Base-by-base conservation (phyloP, 1,140 invertebrate species). In the Lutraria rhynchaena region DNA sequence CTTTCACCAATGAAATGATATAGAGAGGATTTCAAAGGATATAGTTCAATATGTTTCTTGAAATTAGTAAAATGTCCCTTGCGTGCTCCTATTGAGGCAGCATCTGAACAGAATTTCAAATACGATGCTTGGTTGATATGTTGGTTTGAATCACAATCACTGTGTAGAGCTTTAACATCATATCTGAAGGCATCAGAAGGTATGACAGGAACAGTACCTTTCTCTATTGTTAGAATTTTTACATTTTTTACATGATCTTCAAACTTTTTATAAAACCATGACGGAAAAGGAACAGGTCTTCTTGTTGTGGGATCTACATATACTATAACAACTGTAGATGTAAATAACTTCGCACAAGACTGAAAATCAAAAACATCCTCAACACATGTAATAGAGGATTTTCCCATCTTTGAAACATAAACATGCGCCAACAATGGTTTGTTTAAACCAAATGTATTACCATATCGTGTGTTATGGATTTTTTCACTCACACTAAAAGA, bases 141-240 rank as follows among this genome's bases (percentile, higher is more conserved):
- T 29, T 49, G n/a, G 44, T 74, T 74, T 22, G 44, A n/a, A n/a
- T 74, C 71, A 44, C 37, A 27, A 60, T 74, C 71, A 35, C 55
- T 60, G 44, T 60, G 49, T 11, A 22, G 33, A 31, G 35, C 53
- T 61, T 46, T 44, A 7, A 74, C 35, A 31, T 31, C 24, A 57
- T 46, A 58, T 24, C 7, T 57, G 29, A 74, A 74, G 11, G 33
- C 19, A 17, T 44, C 27, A 60, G 11, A 29, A 15, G 71, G 71
- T 41, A 74, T 74, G 9, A n/a, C 37, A 9, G 49, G 55, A 19
- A 31, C 11, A 31, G 31, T 29, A 1, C 41, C 11, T 46, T 57
- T 74, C 1, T 44, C 33, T 46, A 74, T 61, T 17, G 71, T 74
- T 27, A 33, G 7, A 70, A 33, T 70, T 35, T 51, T 29, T 31